Base-by-base conservation (phyloP, 2,888 invertebrate genomes). In the Oxytorus armatus region DNA sequence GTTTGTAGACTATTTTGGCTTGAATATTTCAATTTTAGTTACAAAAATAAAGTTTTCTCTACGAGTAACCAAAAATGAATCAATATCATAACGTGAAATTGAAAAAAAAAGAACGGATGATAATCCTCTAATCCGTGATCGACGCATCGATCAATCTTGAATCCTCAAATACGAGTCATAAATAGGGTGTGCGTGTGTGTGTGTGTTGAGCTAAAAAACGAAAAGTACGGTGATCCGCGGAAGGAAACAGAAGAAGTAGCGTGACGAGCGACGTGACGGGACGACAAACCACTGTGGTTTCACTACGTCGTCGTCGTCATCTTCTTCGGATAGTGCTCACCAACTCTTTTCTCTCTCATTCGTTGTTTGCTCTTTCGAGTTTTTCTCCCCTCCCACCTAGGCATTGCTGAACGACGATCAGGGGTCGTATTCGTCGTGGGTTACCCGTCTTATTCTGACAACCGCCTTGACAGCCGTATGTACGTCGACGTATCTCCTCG, bases 211-310 rank as follows among this genome's bases (percentile, higher is more conserved):
- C 2, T 3, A 5, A 29, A 29, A 29, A 29, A 36, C 4, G 10
- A 36, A 36, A 36, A 75, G 44, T 51, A 44, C 47, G 66, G 66
- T 75, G 59, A 70, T 66, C 66, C 69, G 65, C 23, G 23, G 78
- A 76, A 80, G 84, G 83, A 83, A 83, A 66, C 78, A 79, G 70
- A 85, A 85, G 79, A 84, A 84, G 78, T 76, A 79, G 83, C 83
- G 84, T 83, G 85, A 86, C 84, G 85, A 82, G n/a, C 82, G 83
- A 84, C 84, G 85, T 85, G 85, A 85, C 83, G 84, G 82, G 82
- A 84, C 85, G 85, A 86, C 83, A 85, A 85, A 85, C 84, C 84
- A 81, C 77, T 77, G 73, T 55, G 66, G 80, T 59, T 81, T 79
- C 63, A 65, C 39, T 69, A 69, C 76, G 74, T 74, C 77, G 66